Percentiles rank a stretch among this genome's conserved stretches.
Evolutionary conservation across 2,797 vertebrate genomes (phyloP).

Genomic region (Thunnus albacares): DNA sequence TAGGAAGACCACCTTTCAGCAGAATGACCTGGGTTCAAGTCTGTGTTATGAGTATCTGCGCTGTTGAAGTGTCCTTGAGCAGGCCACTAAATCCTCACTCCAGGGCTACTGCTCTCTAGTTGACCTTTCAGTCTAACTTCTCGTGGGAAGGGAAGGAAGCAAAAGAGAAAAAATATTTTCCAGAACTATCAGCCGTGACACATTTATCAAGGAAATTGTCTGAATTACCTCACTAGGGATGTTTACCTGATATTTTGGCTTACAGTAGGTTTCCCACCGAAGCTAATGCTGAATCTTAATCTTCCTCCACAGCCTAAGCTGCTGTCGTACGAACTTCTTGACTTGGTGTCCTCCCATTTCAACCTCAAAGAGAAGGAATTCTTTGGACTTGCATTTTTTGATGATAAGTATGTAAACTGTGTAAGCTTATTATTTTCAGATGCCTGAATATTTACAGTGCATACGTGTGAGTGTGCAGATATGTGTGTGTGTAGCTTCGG

Average conservation of each 20-base stretch:
- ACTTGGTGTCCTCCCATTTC: conserved; percentile 98
- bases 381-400: conserved; percentile 95
- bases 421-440: conserved; percentile 15
- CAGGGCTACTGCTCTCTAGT: background rate
- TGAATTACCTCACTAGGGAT: background rate
- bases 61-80: conserved; percentile 14
- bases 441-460: background rate
- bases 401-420: conserved; percentile 92
- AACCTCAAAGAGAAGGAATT: conserved; percentile 99
- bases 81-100: background rate
- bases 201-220: conserved; percentile 1
- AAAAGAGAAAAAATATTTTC: background rate
- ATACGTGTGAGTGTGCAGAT: background rate
- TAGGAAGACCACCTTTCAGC: background rate
- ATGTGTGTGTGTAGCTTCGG: background rate
- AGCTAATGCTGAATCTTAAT: conserved; percentile 24
- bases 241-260: conserved; percentile 5
- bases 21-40: background rate
- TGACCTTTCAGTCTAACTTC: background rate
- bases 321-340: conserved; percentile 95
- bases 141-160: background rate
- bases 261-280: background rate
- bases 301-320: conserved; percentile 93
- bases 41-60: background rate
- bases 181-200: background rate